These are phyloP conservation scores for Luffia ferchaultella DNA, from an alignment of 2,888 invertebrate genomes.

Conservation along the genomic window DNA sequence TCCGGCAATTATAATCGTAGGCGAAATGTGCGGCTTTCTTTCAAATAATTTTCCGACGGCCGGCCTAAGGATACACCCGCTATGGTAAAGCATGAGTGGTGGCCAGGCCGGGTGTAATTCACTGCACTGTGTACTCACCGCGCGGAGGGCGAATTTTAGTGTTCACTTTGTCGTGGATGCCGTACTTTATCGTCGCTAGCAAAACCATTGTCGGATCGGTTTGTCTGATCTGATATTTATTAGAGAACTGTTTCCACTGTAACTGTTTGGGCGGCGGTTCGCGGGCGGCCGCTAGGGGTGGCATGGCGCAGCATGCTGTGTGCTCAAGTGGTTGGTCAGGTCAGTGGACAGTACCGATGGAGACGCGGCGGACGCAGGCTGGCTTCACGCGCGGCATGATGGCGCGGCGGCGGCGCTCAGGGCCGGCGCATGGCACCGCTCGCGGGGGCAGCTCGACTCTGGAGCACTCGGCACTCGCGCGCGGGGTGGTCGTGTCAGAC, in stretches of 20 bases:
- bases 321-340: slow-evolving; percentile 19
- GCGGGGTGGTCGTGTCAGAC: slow-evolving; percentile 23
- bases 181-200: slow-evolving; percentile 71
- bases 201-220: slow-evolving; percentile 59
- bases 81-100: not conserved
- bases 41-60: not conserved
- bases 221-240: not conserved
- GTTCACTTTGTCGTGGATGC: slow-evolving; percentile 67
- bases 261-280: slow-evolving; percentile 17
- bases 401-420: slow-evolving; percentile 38
- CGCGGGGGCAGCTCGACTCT: slow-evolving; percentile 32
- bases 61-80: not conserved
- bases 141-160: slow-evolving; percentile 50
- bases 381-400: slow-evolving; percentile 64
- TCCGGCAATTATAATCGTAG: too few relatives aligned
- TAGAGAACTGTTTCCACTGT: slow-evolving; percentile 24
- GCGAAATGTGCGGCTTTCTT: too few relatives aligned
- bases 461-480: slow-evolving; percentile 27
- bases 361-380: slow-evolving; percentile 63
- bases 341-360: slow-evolving; percentile 53
- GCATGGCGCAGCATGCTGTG: slow-evolving; percentile 31
- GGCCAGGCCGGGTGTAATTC: slow-evolving; percentile 19
- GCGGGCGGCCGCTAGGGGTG: slow-evolving; percentile 25
- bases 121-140: slow-evolving; percentile 64
- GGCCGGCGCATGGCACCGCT: slow-evolving; percentile 52